Evolutionary conservation across 92 coral and sea anemone genomes (phyloP).

Genomic region (Pocillopora grandis): DNA sequence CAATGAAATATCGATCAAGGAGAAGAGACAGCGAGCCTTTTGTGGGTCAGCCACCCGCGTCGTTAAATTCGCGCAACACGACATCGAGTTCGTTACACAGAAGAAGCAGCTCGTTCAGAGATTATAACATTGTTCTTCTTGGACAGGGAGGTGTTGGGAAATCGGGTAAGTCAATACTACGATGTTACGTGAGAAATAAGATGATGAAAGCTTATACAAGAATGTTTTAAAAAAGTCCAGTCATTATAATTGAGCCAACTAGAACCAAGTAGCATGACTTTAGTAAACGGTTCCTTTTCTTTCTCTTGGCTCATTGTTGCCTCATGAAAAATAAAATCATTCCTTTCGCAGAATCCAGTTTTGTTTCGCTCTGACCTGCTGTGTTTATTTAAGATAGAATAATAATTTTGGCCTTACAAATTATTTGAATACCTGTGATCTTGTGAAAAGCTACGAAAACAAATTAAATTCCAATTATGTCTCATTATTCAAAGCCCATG

Average conservation of each 20-base stretch:
- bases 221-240: not conserved
- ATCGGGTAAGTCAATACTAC: constrained; percentile 63
- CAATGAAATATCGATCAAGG: constrained; percentile 34
- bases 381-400: not conserved
- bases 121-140: constrained; percentile 76
- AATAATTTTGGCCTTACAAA: not conserved
- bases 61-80: constrained; percentile 45
- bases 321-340: no score
- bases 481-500: not conserved
- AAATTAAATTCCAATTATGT: constrained; percentile 4
- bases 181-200: not conserved
- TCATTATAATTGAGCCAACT: not conserved
- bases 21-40: constrained; percentile 67
- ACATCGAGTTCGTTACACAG: constrained; percentile 37
- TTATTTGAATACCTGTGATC: constrained; percentile 12
- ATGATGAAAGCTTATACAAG: constrained; percentile 14
- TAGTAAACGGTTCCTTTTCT: not conserved
- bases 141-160: constrained; percentile 94
- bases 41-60: constrained; percentile 10
- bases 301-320: no score
- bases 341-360: no score
- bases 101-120: constrained; percentile 64
- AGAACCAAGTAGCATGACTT: constrained; percentile 1
- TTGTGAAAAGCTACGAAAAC: constrained; percentile 16
- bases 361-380: no score